A percentile compares a stretch with the other conserved stretches of the same genome.
These are phyloP conservation scores for Apocrypta bakeri DNA, from an alignment of 1,140 invertebrate genomes.

Conservation along the genomic window DNA sequence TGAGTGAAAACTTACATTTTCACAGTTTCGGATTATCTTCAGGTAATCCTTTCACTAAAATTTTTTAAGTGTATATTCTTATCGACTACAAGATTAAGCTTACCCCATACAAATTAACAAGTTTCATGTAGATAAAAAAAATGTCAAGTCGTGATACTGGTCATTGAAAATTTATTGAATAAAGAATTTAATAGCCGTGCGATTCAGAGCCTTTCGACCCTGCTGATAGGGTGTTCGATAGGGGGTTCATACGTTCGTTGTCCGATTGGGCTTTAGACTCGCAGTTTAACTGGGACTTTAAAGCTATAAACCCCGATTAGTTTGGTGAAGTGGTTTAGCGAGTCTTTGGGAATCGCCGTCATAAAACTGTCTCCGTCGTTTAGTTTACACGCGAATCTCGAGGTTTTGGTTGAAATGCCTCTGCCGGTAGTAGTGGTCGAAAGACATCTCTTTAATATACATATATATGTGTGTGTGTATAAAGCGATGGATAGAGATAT, in stretches of 20 bases:
- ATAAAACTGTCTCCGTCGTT: slow-evolving; percentile 48
- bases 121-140: no score
- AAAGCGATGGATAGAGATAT: no score
- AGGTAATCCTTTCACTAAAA: no score
- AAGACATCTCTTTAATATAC: no score
- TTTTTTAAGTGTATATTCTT: no score
- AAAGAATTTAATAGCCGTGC: slow-evolving; percentile 28
- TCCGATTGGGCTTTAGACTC: slow-evolving; percentile 33
- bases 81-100: background rate
- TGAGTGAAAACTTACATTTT: no score
- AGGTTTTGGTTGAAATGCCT: slow-evolving; percentile 27
- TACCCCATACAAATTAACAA: background rate
- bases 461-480: no score
- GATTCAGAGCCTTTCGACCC: background rate
- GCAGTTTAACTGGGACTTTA: slow-evolving; percentile 46
- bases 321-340: slow-evolving; percentile 48
- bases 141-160: background rate
- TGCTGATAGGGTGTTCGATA: background rate
- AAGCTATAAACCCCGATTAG: slow-evolving; percentile 50
- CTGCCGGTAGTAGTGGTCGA: background rate
- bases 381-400: slow-evolving; percentile 47
- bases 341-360: slow-evolving; percentile 42
- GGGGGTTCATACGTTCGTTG: background rate
- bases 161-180: slow-evolving; percentile 50
- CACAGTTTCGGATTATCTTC: no score